Evolutionary conservation across 2,113 vertebrate species (phyloP).

Genomic region (Chlamydotis undulata): DNA sequence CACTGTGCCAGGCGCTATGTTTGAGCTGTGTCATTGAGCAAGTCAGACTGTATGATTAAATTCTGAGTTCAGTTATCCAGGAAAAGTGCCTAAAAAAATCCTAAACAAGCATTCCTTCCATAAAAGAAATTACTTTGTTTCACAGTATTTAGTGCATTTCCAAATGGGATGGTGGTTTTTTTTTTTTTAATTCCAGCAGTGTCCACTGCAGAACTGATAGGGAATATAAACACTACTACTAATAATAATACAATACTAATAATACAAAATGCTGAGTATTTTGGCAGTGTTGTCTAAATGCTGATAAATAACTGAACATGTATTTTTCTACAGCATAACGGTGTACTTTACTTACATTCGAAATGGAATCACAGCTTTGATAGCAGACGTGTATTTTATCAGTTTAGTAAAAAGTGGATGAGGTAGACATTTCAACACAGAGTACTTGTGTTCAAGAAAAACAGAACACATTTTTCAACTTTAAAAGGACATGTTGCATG

Average conservation of each 20-base stretch:
- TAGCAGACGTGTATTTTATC: neutral
- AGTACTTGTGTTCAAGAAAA: neutral
- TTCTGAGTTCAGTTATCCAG: neutral
- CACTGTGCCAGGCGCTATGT: neutral
- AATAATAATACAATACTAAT: too few relatives aligned
- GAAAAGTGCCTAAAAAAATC: neutral
- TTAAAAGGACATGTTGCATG: neutral
- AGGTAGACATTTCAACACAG: neutral
- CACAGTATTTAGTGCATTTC: neutral
- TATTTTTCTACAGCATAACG: neutral
- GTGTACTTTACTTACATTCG: neutral
- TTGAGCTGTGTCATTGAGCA: neutral
- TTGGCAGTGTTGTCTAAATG: neutral
- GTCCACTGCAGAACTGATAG: neutral
- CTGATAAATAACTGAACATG: neutral
- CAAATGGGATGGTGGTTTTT: neutral
- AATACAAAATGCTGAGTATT: neutral
- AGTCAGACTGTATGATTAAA: neutral
- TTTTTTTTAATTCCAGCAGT: neutral
- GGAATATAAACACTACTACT: neutral
- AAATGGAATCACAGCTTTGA: neutral
- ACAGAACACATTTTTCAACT: neutral
- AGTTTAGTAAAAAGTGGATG: neutral
- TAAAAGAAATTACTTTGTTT: neutral
- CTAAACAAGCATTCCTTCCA: neutral